phyloP scores from a whole-genome alignment of 1,140 invertebrate genomes.

The Pristionchus pacificus region DNA sequence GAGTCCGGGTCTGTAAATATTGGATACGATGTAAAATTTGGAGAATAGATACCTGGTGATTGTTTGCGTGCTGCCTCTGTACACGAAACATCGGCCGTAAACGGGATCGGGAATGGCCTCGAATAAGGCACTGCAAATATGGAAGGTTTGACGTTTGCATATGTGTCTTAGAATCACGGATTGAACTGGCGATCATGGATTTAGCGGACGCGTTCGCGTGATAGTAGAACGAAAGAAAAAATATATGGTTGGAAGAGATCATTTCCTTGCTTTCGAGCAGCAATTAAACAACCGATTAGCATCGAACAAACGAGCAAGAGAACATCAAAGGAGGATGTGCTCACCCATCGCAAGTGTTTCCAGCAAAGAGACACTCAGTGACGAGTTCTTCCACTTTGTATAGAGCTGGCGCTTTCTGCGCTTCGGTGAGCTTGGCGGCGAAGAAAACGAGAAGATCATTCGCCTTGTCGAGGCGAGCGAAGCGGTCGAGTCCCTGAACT shows the following conservation, averaged over 20 bases:
- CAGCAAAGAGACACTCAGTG: slow-evolving; percentile 18
- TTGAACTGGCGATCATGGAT: no score
- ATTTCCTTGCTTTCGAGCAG: no score
- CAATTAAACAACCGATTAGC: no score
- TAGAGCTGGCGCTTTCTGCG: slow-evolving; percentile 6
- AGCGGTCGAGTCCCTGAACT: neutral
- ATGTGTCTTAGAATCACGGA: no score
- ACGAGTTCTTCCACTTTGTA: slow-evolving; percentile 20
- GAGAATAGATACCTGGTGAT: slow-evolving; percentile 13
- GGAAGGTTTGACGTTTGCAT: no score
- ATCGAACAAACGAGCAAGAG: no score
- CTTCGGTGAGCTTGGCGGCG: slow-evolving; percentile 6
- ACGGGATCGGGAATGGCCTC: no score
- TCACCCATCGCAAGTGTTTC: slow-evolving; percentile 2
- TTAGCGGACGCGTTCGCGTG: no score
- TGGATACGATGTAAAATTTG: neutral
- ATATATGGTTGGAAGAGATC: no score
- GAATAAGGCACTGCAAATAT: neutral
- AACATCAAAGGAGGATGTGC: no score
- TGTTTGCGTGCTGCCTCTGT: slow-evolving; percentile 5
- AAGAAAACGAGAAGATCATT: slow-evolving; percentile 2
- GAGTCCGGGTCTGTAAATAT: neutral
- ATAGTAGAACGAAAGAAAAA: no score
- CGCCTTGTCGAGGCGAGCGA: neutral
- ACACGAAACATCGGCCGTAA: neutral